Base-by-base conservation (phyloP, 2,888 invertebrate species). In the Macrophya alboannulata region DNA sequence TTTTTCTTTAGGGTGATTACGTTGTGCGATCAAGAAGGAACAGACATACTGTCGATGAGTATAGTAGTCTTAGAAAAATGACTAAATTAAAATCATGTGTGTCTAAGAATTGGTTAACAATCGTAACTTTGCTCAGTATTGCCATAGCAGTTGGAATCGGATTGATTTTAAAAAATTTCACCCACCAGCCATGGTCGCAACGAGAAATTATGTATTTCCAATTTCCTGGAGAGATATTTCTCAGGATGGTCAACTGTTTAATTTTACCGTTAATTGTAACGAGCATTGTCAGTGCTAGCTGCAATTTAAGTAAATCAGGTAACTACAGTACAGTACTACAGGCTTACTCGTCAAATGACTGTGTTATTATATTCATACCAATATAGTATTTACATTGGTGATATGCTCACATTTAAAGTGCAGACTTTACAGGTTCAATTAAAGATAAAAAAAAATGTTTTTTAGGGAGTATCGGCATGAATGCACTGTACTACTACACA, bases 171-270 rank as follows among this genome's bases (percentile, higher is more conserved):
- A 92, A 91, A 86, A 86, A 88, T 84, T 90, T 74, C 25, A 91
- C 90, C 15, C 62, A 68, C 17, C 90, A 95, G 89, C 94, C 95
- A 90, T 98, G 97, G 98, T 95, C 96, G 15, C 94, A 95, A 87
- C 95, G 99, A 86, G 97, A 98, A 88, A 96, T 98, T 89, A 98
- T 98, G 97, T 99, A 99, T 94, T 96, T 99, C 90, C 97, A 97
- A 92, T 99, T 98, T 94, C 97, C 98, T 4, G 99, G 99, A 59
- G 98, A 99, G 92, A 95, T 99, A 88, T 98, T 99, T 94, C 95
- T 99, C 90, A 95, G 98, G 94, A 98, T 98, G 97, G 95, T 99
- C 77, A 99, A 99, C 94, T 97, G 97, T 91, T 95, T 99, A 86
- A 99, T 99, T 92, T 96, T 99, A 65, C 99, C 99, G 1, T 95